Percentiles rank a stretch among this genome's conserved stretches.
Conservation (phyloP, 2,888 invertebrate genomes). For the Hyles lineata region DNA sequence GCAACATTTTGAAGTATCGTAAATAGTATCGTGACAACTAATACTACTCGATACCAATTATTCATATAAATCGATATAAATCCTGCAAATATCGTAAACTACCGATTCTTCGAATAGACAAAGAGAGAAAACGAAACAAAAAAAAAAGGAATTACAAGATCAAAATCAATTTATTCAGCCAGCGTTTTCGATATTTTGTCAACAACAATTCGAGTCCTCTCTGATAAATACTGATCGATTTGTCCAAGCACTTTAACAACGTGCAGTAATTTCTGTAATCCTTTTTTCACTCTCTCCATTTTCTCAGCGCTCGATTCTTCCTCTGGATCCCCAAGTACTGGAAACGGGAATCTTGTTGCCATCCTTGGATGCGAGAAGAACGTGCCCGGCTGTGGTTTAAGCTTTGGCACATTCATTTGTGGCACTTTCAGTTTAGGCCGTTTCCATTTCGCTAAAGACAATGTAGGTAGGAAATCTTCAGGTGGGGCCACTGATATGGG, state of each 20-base stretch:
- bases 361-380: constrained; percentile 57
- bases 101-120: too few relatives aligned
- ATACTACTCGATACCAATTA: too few relatives aligned
- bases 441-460: constrained; percentile 50
- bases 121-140: too few relatives aligned
- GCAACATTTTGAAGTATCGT: too few relatives aligned
- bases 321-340: constrained; percentile 52
- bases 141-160: not conserved
- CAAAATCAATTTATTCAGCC: constrained; percentile 53
- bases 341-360: constrained; percentile 56
- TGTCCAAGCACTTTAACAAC: constrained; percentile 75
- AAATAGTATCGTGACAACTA: too few relatives aligned
- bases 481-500: constrained; percentile 66
- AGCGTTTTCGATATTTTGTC: constrained; percentile 75
- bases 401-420: constrained; percentile 59
- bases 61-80: too few relatives aligned
- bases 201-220: constrained; percentile 71
- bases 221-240: constrained; percentile 75
- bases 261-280: constrained; percentile 74
- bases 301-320: constrained; percentile 72
- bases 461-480: constrained; percentile 59
- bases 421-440: constrained; percentile 59
- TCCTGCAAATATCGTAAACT: too few relatives aligned
- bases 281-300: constrained; percentile 76
- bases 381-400: constrained; percentile 50